A percentile compares a stretch with the other conserved stretches of the same genome.
These are phyloP conservation scores for Apamea anceps DNA, from an alignment of 2,888 invertebrate genomes.

Conservation along the genomic window DNA sequence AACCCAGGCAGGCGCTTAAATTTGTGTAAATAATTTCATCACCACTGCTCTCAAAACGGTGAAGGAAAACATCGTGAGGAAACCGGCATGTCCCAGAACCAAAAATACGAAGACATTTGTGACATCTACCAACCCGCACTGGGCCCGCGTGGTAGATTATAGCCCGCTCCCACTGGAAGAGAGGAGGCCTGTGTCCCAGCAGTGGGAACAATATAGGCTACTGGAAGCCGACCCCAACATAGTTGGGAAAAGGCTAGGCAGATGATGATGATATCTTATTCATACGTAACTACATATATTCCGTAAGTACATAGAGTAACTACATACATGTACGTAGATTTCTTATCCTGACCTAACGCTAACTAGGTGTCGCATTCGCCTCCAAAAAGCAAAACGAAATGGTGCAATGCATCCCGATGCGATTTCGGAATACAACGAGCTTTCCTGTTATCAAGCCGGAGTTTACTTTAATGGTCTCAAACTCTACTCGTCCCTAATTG, in stretches of 20 bases:
- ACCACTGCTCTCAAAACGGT: neutral
- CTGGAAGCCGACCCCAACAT: no score
- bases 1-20: no score
- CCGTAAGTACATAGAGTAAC: no score
- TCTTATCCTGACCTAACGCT: neutral
- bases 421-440: constrained; percentile 65
- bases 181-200: neutral
- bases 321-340: neutral
- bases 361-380: constrained; percentile 27
- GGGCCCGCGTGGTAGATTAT: neutral
- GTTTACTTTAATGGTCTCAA: constrained; percentile 70
- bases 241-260: no score
- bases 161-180: neutral
- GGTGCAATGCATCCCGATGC: constrained; percentile 53
- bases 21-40: neutral
- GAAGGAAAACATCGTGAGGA: no score
- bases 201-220: neutral
- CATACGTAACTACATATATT: no score
- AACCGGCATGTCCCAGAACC: no score
- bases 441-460: constrained; percentile 64
- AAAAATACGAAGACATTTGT: no score
- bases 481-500: constrained; percentile 75
- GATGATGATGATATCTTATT: no score
- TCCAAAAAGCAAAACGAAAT: constrained; percentile 43
- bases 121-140: neutral